These are phyloP conservation scores for Prunella himalayana DNA, from an alignment of 2,113 vertebrate species.

Conservation along the genomic window DNA sequence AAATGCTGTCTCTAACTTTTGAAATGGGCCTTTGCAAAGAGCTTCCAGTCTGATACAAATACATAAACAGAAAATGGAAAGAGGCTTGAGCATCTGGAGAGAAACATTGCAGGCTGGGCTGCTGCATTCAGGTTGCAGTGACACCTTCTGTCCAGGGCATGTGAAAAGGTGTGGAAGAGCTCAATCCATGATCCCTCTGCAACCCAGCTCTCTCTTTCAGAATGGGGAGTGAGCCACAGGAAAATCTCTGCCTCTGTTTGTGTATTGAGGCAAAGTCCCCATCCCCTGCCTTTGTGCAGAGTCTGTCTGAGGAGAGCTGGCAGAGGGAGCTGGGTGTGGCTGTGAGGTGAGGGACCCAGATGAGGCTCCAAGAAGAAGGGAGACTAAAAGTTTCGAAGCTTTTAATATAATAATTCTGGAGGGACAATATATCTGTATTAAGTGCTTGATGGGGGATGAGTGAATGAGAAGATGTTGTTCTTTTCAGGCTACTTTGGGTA, in stretches of 20 bases:
- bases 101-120: background rate
- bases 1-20: background rate
- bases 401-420: background rate
- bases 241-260: background rate
- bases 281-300: background rate
- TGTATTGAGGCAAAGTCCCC: background rate
- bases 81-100: background rate
- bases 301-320: background rate
- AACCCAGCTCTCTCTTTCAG: background rate
- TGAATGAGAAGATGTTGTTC: background rate
- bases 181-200: rapidly evolving
- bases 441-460: background rate
- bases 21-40: background rate
- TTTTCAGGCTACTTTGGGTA: background rate
- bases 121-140: background rate
- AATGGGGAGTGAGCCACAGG: background rate
- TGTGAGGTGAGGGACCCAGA: background rate
- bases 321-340: background rate
- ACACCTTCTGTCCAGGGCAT: rapidly evolving
- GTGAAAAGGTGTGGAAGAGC: background rate
- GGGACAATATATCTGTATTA: background rate
- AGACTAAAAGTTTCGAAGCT: rapidly evolving
- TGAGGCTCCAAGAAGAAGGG: background rate
- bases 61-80: background rate
- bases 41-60: background rate